Evolutionary conservation across 2,113 vertebrate species (phyloP), one percentile per base, ranked within the genome.

Genomic region (Amia ocellicauda): DNA sequence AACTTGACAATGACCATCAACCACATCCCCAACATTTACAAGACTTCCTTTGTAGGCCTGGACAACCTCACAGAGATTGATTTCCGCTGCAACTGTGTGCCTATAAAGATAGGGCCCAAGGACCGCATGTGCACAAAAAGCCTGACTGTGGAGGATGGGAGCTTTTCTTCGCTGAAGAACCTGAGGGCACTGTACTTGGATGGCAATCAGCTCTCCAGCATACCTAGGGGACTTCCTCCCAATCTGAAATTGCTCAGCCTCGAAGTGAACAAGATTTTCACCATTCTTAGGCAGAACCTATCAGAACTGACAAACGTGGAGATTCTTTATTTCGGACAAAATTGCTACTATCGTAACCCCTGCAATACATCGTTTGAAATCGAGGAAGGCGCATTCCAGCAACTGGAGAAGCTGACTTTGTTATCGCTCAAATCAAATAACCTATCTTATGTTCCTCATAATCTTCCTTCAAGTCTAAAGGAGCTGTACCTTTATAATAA

Each of bases 1-100:
- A 98, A 98, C 74, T 82, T 98, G 63, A 98, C 91, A 0, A 88
- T 98, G 54, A 94, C 88, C 66, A 96, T 98, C 75, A 98, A 98
- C 73, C 86, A 90, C 24, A 97, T 98, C 52, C 83, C 85, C 0
- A 45, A 53, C 0, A 85, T 98, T 59, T 82, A 82, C 36, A 77
- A 79, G 56, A 80, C 73, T 20, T 89, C 93, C 2, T 98, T 98
- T 62, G 49, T 63, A 1, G 73, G 49, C 3, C 86, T 98, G 61
- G 67, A 80, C 16, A 86, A 91, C 23, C 84, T 98, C 2, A 66
- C 83, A 1, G 96, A 97, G 78, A 89, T 98, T 3, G 94, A 98
- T 73, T 89, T 98, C 80, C 88, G 93, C 63, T 98, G 96, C 80
- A 98, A 98, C 80, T 98, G 96, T 49, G 68, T 98, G 51, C 96